Evolutionary conservation across 2,797 vertebrate species (phyloP).

Genomic region (Sphaeramia orbicularis): DNA sequence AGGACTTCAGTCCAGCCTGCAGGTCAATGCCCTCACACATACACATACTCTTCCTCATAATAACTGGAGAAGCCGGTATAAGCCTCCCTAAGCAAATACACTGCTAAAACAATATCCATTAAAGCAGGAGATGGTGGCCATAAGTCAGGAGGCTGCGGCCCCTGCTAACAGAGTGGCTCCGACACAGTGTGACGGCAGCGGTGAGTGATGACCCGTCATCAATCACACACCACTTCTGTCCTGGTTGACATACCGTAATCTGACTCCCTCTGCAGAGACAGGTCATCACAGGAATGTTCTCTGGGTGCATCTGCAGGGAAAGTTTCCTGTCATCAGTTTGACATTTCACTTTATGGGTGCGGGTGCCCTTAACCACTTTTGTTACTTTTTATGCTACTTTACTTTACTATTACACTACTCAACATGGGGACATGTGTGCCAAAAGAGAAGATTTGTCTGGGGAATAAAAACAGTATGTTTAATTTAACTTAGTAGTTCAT

Average conservation of each 20-base stretch:
- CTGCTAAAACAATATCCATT: constrained; percentile 48
- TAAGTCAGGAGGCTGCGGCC: constrained; percentile 21
- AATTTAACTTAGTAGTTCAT: too few species aligned
- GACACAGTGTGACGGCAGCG: constrained; percentile 6
- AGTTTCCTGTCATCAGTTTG: neutral
- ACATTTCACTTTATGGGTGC: constrained; percentile 2
- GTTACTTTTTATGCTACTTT: neutral
- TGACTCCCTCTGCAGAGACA: constrained; percentile 16
- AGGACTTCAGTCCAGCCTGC: constrained; percentile 32
- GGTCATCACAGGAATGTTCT: constrained; percentile 14
- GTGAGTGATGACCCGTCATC: constrained; percentile 20
- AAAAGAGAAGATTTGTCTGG: too few species aligned
- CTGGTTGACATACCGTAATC: constrained; percentile 10
- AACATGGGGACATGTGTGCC: too few species aligned
- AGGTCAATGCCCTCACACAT: constrained; percentile 19
- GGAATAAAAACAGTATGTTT: too few species aligned
- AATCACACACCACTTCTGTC: constrained; percentile 22
- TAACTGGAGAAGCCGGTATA: constrained; percentile 15
- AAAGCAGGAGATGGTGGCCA: constrained; percentile 17
- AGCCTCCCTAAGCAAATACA: constrained; percentile 29
- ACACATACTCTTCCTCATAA: constrained; percentile 49
- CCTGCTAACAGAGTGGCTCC: constrained; percentile 4
- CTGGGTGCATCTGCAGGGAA: neutral
- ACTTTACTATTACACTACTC: too few species aligned
- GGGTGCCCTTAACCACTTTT: neutral